These are phyloP conservation scores for Eumerus sabulonum DNA, from an alignment of 2,888 invertebrate species.

Conservation along the genomic window DNA sequence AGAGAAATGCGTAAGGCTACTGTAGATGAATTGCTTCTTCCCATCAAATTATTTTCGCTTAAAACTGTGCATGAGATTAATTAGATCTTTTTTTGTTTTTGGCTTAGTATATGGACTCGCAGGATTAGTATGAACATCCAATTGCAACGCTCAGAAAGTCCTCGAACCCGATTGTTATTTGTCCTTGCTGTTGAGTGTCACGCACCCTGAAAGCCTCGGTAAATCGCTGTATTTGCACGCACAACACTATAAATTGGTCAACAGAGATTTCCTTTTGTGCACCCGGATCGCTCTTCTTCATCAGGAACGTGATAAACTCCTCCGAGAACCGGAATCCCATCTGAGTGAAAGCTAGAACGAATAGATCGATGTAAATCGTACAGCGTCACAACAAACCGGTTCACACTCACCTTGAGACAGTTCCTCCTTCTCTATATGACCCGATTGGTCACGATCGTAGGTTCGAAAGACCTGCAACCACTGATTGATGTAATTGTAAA, in stretches of 20 bases:
- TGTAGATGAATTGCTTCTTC: constrained; percentile 26
- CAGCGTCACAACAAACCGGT: background rate
- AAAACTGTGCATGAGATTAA: constrained; percentile 40
- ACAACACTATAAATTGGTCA: constrained; percentile 92
- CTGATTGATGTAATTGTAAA: constrained; percentile 92
- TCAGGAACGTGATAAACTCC: constrained; percentile 86
- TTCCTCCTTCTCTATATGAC: constrained; percentile 90
- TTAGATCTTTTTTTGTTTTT: constrained; percentile 37
- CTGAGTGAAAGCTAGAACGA: constrained; percentile 85
- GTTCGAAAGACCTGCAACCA: constrained; percentile 92
- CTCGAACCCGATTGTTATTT: constrained; percentile 92
- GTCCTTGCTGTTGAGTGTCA: constrained; percentile 89
- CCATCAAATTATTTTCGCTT: constrained; percentile 33
- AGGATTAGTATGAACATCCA: constrained; percentile 81
- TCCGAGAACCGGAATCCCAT: constrained; percentile 93
- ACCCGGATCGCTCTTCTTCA: constrained; percentile 84
- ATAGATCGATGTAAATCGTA: too few relatives aligned
- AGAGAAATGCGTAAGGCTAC: constrained; percentile 34
- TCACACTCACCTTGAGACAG: constrained; percentile 83
- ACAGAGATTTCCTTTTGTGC: constrained; percentile 85
- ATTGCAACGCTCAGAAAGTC: constrained; percentile 93
- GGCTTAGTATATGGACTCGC: constrained; percentile 6
- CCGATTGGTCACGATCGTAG: constrained; percentile 92
- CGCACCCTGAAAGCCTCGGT: constrained; percentile 91
- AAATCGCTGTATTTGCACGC: constrained; percentile 92